Base-by-base conservation (phyloP, 2,797 vertebrate species). In the Microtus agrestis region DNA sequence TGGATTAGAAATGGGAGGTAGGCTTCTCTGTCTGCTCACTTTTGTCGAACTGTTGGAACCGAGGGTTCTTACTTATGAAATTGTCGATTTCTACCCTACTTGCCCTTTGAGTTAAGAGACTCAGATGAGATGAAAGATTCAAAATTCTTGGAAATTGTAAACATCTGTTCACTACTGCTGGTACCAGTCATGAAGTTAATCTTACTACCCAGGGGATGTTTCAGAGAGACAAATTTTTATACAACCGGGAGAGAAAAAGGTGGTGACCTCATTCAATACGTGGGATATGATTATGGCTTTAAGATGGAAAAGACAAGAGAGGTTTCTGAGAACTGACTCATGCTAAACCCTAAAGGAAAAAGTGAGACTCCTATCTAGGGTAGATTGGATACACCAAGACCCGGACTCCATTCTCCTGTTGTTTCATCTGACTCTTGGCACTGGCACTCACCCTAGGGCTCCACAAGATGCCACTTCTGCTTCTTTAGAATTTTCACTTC, bases 141-240 rank as follows among this genome's bases (percentile, higher is more conserved):
- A 2, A 76, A 89, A 46, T 40, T 25, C 29, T 88, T 48, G 46
- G 51, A 79, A 91, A 61, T 77, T 37, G 73, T 51, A 46, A 25
- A 67, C 2, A 40, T 6, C 4, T 1, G 40, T 19, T 74, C 4
- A n/a, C 5, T 1, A 0, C 2, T 23, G 21, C 2, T 29, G 27
- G 8, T 27, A 1, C 11, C 17, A 4, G 27, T 51, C 51, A 54
- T 1, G 2, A 48, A 87, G 69, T 25, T 56, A 15, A 6, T 85
- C 63, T 91, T 56, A 4, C 67, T 21, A 23, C 27, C 46, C 6
- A 13, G 13, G 48, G 34, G 14, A 46, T 3, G 5, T 54, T n/a
- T 65, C 21, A 31, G 48, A 61, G n/a, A 65, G 77, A 69, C 2
- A 63, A 4, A 5, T 59, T 87, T 91, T 51, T 29, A 43, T 51